A percentile compares a stretch with the other conserved stretches of the same genome.
These are phyloP conservation scores for Meda fulgida DNA, from an alignment of 2,797 vertebrate species.

Conservation along the genomic window DNA sequence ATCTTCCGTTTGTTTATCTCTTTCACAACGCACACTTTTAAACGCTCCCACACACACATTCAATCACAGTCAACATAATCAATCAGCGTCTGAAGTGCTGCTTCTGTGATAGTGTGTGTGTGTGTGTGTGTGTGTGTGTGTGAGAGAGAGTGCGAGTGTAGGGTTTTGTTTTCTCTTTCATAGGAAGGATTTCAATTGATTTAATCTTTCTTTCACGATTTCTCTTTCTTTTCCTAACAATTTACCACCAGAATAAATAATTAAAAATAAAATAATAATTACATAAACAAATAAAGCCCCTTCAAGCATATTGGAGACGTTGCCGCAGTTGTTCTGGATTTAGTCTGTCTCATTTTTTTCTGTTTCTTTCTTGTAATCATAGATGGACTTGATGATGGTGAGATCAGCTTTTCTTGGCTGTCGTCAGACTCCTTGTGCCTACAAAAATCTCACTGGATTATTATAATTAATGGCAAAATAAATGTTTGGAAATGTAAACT, in stretches of 20 bases:
- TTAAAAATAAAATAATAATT: neutral
- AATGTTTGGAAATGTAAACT: too few species aligned
- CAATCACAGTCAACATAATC: constrained; percentile 35
- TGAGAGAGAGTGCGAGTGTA: neutral
- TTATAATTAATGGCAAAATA: too few species aligned
- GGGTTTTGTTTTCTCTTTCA: neutral
- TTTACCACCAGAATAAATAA: neutral
- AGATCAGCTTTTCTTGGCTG: too few species aligned
- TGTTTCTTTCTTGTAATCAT: too few species aligned
- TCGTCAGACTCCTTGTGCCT: too few species aligned
- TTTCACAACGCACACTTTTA: constrained; percentile 36
- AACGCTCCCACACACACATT: neutral
- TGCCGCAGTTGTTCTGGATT: too few species aligned
- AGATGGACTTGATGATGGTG: too few species aligned
- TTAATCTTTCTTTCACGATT: neutral
- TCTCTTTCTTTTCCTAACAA: neutral
- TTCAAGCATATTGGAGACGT: too few species aligned
- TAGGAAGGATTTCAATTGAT: neutral
- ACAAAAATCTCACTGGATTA: too few species aligned
- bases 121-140: neutral
- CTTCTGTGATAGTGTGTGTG: neutral
- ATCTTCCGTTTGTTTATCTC: constrained; percentile 67
- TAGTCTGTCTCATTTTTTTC: too few species aligned
- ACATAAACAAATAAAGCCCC: neutral
- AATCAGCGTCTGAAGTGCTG: constrained; percentile 38